phyloP scores from a whole-genome alignment of 2,113 vertebrate species.

The Carassius auratus region DNA sequence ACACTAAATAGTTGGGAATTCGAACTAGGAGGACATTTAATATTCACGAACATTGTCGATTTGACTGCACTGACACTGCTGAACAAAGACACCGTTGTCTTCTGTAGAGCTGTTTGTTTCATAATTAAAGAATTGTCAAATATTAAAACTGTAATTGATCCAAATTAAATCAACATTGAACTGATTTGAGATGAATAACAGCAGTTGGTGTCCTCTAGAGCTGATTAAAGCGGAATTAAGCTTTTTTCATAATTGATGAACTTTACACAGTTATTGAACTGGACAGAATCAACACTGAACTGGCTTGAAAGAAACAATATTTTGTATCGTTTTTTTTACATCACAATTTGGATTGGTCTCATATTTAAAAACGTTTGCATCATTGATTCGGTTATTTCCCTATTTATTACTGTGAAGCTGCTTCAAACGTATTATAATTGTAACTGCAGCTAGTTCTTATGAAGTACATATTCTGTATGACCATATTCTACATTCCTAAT shows the following conservation, averaged over 20 bases:
- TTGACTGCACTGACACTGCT: background rate
- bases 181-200: background rate
- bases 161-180: background rate
- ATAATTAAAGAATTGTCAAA: background rate
- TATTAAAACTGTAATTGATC: background rate
- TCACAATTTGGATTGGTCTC: no score
- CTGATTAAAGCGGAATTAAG: no score
- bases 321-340: no score
- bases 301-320: no score
- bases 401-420: no score
- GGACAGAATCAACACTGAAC: no score
- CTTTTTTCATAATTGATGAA: background rate
- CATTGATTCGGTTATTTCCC: no score
- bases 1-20: background rate
- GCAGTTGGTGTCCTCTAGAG: background rate
- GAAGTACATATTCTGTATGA: no score
- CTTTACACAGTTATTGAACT: background rate
- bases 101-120: background rate
- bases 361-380: no score
- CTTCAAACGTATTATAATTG: background rate
- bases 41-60: no score
- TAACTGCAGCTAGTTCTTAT: background rate
- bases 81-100: background rate
- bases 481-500: no score
- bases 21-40: background rate